Evolutionary conservation across 2,888 invertebrate species (phyloP).

Genomic region (Morpho helenor): DNA sequence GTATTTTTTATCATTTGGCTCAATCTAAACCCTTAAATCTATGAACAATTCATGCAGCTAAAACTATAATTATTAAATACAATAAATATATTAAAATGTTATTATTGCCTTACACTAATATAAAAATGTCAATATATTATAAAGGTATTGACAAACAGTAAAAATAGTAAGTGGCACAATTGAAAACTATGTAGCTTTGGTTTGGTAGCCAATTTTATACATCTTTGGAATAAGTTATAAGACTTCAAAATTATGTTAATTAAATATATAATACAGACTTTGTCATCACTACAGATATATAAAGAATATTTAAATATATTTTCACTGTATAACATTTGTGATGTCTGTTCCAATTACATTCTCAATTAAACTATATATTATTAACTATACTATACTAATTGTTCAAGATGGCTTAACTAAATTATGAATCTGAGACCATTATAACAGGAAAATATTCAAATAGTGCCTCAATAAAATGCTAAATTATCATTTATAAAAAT

Average conservation of each 20-base stretch:
- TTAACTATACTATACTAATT: slow-evolving; percentile 40
- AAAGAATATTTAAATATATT: slow-evolving; percentile 23
- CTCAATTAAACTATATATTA: slow-evolving; percentile 26
- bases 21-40: slow-evolving; percentile 62
- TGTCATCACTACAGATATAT: slow-evolving; percentile 26
- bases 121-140: slow-evolving; percentile 50
- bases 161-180: slow-evolving; percentile 67
- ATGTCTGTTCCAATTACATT: slow-evolving; percentile 36
- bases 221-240: slow-evolving; percentile 33
- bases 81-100: slow-evolving; percentile 70
- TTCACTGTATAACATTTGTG: slow-evolving; percentile 41
- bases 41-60: slow-evolving; percentile 72
- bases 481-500: slow-evolving; percentile 25
- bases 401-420: slow-evolving; percentile 52
- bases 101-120: slow-evolving; percentile 55
- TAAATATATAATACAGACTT: slow-evolving; percentile 25
- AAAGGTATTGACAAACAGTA: slow-evolving; percentile 58
- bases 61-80: slow-evolving; percentile 63
- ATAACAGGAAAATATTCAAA: slow-evolving; percentile 34
- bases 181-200: slow-evolving; percentile 61
- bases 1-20: slow-evolving; percentile 65
- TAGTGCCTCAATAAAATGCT: slow-evolving; percentile 26
- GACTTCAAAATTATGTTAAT: slow-evolving; percentile 13
- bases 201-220: slow-evolving; percentile 58
- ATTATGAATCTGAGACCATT: slow-evolving; percentile 49